phyloP scores from a whole-genome alignment of 1,140 invertebrate genomes.

The Drosophila azteca region DNA sequence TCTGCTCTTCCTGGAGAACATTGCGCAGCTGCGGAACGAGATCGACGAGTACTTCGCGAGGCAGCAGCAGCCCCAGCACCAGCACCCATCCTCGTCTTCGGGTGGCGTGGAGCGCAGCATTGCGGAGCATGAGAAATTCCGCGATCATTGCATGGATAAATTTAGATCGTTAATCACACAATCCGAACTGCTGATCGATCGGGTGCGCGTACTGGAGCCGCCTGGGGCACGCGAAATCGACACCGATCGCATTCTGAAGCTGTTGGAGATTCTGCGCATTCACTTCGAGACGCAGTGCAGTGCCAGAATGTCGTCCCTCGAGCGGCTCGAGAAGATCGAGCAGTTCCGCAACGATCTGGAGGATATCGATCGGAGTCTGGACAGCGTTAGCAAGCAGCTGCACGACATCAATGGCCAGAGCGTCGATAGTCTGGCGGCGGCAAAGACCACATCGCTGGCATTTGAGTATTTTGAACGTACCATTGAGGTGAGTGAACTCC shows the following conservation, averaged over 20 bases:
- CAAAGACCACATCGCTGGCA: slow-evolving; percentile 88
- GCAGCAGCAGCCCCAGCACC: slow-evolving; percentile 27
- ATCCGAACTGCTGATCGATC: slow-evolving; percentile 81
- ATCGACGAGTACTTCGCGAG: slow-evolving; percentile 74
- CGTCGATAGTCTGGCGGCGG: slow-evolving; percentile 89
- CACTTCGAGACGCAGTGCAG: slow-evolving; percentile 82
- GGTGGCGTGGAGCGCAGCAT: slow-evolving; percentile 68
- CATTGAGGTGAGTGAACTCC: slow-evolving; percentile 87
- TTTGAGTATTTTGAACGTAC: slow-evolving; percentile 92
- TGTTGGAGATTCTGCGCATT: slow-evolving; percentile 85
- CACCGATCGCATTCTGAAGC: slow-evolving; percentile 87
- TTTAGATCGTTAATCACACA: slow-evolving; percentile 83
- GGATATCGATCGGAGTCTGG: slow-evolving; percentile 89
- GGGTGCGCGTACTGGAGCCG: slow-evolving; percentile 87
- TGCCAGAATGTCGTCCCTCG: slow-evolving; percentile 87
- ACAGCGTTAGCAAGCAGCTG: slow-evolving; percentile 88
- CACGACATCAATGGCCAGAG: slow-evolving; percentile 87
- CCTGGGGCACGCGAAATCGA: slow-evolving; percentile 87
- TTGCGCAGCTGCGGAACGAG: slow-evolving; percentile 66
- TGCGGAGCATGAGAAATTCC: slow-evolving; percentile 82
- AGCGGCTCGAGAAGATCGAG: slow-evolving; percentile 87
- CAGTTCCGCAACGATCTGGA: slow-evolving; percentile 87
- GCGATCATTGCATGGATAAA: slow-evolving; percentile 81
- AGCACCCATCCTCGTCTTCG: slow-evolving; percentile 11
- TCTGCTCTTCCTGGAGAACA: slow-evolving; percentile 74